phyloP scores from a whole-genome alignment of 2,888 invertebrate species.

The Mamestra brassicae region DNA sequence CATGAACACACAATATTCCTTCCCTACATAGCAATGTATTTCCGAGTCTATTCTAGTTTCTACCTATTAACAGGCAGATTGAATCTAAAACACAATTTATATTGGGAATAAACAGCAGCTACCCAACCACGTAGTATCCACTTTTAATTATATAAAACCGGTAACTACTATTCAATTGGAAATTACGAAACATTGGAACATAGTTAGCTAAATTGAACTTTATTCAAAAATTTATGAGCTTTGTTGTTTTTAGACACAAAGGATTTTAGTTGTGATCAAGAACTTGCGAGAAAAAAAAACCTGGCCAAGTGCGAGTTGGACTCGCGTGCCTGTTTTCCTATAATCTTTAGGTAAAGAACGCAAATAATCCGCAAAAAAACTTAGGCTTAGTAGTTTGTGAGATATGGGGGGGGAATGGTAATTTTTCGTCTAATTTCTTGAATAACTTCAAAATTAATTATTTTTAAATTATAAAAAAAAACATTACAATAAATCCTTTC shows the following conservation, averaged over 20 bases:
- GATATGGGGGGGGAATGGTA: too few relatives aligned
- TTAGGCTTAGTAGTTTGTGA: too few relatives aligned
- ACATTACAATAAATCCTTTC: too few relatives aligned
- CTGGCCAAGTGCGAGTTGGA: too few relatives aligned
- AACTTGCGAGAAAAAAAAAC: neutral
- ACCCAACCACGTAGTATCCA: neutral
- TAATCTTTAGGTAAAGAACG: too few relatives aligned
- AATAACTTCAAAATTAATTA: too few relatives aligned
- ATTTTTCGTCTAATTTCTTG: too few relatives aligned
- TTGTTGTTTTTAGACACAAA: neutral
- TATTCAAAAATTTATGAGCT: too few relatives aligned
- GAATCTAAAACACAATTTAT: constrained; percentile 15
- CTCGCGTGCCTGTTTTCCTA: too few relatives aligned
- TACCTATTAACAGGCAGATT: neutral
- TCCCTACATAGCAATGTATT: neutral
- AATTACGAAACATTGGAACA: constrained; percentile 5
- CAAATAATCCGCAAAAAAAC: too few relatives aligned
- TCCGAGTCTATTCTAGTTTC: neutral
- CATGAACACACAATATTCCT: neutral
- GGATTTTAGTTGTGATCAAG: neutral
- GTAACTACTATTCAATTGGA: neutral
- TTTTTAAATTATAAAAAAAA: too few relatives aligned
- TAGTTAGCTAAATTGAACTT: neutral
- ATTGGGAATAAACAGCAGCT: constrained; percentile 6
- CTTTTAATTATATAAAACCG: constrained; percentile 17